phyloP scores from a whole-genome alignment of 2,113 vertebrate genomes.

The Gavia stellata region DNA sequence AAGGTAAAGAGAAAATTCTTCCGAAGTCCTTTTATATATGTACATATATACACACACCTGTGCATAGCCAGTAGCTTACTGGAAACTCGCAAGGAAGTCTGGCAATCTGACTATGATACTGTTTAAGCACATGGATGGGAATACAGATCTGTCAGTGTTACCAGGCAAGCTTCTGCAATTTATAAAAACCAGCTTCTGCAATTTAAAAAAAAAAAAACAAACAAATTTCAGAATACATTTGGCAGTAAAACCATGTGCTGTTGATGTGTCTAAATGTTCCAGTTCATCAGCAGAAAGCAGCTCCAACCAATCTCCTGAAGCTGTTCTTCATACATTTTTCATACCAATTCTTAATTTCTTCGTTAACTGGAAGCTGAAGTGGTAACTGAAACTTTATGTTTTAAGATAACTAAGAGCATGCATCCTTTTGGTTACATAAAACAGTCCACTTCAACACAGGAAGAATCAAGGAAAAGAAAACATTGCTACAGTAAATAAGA shows the following conservation, averaged over 20 bases:
- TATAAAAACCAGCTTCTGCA: neutral
- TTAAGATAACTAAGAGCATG: neutral
- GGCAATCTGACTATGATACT: neutral
- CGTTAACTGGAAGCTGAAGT: neutral
- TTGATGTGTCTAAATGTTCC: neutral
- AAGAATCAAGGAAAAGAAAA: neutral
- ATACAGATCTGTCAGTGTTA: neutral
- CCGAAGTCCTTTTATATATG: neutral
- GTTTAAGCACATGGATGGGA: neutral
- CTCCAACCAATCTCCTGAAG: neutral
- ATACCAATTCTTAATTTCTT: neutral
- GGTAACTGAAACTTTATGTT: neutral
- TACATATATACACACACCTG: rapidly evolving
- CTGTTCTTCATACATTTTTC: neutral
- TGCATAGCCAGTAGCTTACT: neutral
- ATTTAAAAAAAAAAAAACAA: neutral
- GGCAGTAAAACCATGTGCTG: neutral
- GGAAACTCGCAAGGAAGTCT: neutral
- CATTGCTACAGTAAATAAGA: neutral
- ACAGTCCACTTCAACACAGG: neutral
- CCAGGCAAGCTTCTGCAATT: neutral
- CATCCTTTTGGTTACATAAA: neutral
- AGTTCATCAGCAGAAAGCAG: neutral
- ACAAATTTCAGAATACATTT: neutral
- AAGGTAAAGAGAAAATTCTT: neutral